Percentiles rank a stretch among this genome's conserved stretches.
Conservation (phyloP, 2,888 invertebrate species). For the Agrilus mali region DNA sequence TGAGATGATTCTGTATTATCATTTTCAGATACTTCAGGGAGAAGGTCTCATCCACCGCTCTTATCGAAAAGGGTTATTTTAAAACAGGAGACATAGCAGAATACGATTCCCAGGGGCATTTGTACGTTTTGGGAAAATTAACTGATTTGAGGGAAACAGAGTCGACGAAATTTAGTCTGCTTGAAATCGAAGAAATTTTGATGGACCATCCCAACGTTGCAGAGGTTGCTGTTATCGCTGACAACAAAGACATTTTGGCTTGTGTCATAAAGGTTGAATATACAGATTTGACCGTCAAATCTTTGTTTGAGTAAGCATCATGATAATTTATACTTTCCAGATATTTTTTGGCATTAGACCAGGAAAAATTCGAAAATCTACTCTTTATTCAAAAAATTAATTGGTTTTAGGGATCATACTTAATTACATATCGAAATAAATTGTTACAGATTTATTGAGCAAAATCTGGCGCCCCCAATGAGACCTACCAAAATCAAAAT, state of each 20-base stretch:
- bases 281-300: slow-evolving; percentile 12
- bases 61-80: slow-evolving; percentile 20
- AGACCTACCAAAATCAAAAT: slow-evolving; percentile 19
- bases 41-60: slow-evolving; percentile 11
- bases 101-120: slow-evolving; percentile 22
- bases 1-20: no score
- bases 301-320: slow-evolving; percentile 16
- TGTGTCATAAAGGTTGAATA: slow-evolving; percentile 18
- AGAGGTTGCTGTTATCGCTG: slow-evolving; percentile 20
- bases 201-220: slow-evolving; percentile 19
- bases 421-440: slow-evolving; percentile 9
- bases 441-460: slow-evolving; percentile 14
- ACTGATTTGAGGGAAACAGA: slow-evolving; percentile 19
- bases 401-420: no score
- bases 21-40: slow-evolving; percentile 20
- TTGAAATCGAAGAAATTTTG: slow-evolving; percentile 22
- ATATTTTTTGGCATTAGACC: neutral
- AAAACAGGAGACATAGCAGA: slow-evolving; percentile 26
- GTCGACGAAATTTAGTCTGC: slow-evolving; percentile 14
- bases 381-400: no score
- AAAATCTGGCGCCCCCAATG: slow-evolving; percentile 15
- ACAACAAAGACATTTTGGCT: slow-evolving; percentile 18
- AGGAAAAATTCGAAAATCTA: no score
- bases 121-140: slow-evolving; percentile 23
- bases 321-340: neutral